Evolutionary conservation across 2,113 vertebrate species (phyloP), one percentile per base, ranked within the genome.

Genomic region (Apeltes quadracus): DNA sequence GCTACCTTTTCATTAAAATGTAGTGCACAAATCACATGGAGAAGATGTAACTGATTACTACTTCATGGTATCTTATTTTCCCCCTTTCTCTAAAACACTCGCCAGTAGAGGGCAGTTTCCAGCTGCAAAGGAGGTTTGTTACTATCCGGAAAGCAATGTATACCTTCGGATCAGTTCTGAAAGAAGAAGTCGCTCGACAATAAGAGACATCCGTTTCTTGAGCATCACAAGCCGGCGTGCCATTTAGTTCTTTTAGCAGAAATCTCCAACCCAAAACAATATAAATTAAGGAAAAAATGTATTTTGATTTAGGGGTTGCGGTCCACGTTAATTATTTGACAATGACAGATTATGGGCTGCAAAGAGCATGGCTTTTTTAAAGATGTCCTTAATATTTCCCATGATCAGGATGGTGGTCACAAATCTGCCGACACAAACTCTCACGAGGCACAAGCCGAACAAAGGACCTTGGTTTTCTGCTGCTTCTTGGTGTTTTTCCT

Each of bases 391-490:
- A 5, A 29, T 29, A 29, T 29, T 5, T 29, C 29, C 57, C 43
- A 39, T 76, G 57, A 34, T 66, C 69, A 59, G 69, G 53, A 76
- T 44, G 39, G 22, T 36, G 61, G 39, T 18, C 32, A 46, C 75
- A 73, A 84, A 81, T 83, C 78, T 70, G 61, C 51, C 65, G 64
- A 13, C 16, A 29, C 22, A 56, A n/a, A 51, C 39, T 13, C 65
- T 66, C 64, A 12, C 1, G 66, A 72, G 51, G 65, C 41, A 41
- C 48, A 61, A 62, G 10, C 4, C 59, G 53, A 72, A 75, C 70
- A 80, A 70, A 72, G 51, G 56, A 12, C 54, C 20, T 32, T 48
- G 23, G 4, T 72, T 67, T 70, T 71, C 58, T 63, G 64, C 72
- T 70, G 72, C 66, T 61, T 62, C n/a, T 32, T 39, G 36, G 61